Conservation (phyloP, 2,113 vertebrate genomes). For the Tragelaphus scriptus region DNA sequence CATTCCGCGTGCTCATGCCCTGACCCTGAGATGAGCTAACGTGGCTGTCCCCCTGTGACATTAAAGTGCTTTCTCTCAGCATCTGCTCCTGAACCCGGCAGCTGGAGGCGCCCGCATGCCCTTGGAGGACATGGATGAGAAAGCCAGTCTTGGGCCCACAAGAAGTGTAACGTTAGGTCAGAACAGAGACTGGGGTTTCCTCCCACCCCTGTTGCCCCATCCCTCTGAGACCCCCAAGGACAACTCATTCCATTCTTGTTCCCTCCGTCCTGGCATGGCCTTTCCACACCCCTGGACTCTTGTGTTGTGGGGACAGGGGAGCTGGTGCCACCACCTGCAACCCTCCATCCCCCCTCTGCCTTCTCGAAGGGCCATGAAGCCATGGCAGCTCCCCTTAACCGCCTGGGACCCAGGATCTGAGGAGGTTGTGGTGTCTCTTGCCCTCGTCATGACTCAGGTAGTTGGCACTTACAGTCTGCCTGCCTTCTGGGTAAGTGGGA, state of each 20-base stretch:
- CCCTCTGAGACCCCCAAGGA: background rate
- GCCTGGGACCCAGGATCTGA: background rate
- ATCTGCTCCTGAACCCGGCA: background rate
- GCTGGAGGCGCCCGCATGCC: background rate
- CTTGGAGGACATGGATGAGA: background rate
- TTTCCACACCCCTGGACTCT: background rate
- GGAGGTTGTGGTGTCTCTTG: background rate
- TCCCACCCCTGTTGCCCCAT: background rate
- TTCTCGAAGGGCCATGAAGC: background rate
- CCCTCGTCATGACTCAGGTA: background rate
- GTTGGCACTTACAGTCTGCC: background rate
- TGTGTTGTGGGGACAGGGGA: background rate
- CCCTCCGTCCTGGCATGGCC: background rate
- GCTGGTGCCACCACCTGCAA: background rate
- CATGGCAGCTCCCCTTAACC: background rate
- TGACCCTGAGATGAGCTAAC: background rate
- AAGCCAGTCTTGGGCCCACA: background rate
- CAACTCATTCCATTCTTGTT: background rate
- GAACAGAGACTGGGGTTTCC: background rate
- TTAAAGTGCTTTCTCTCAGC: slow-evolving; percentile 4
- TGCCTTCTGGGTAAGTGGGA: background rate
- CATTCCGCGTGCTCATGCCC: background rate
- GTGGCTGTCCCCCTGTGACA: background rate
- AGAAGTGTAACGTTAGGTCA: background rate
- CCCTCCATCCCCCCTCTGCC: background rate